Conservation (phyloP, 2,797 vertebrate species). For the Epinephelus coioides region DNA sequence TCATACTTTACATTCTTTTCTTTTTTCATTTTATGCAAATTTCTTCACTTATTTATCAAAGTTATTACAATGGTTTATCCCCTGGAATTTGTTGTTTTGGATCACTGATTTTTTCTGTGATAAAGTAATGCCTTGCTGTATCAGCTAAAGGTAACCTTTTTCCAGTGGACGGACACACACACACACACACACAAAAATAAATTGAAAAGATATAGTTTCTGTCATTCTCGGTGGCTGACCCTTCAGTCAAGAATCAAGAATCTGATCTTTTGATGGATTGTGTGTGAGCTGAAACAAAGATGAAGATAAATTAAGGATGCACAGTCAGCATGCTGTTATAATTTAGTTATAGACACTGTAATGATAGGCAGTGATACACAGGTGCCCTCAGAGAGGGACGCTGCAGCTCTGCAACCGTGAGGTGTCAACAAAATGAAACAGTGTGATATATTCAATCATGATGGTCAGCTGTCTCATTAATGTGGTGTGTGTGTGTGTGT, state of each 20-base stretch:
- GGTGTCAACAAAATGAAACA: constrained; percentile 19
- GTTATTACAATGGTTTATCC: neutral
- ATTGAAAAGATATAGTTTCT: neutral
- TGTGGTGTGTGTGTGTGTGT: neutral
- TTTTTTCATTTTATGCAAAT: neutral
- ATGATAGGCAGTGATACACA: constrained; percentile 1
- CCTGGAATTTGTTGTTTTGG: neutral
- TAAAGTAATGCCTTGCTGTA: neutral
- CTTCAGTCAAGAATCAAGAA: neutral
- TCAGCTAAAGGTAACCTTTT: neutral
- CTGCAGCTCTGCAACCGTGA: neutral
- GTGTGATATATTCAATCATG: constrained; percentile 1
- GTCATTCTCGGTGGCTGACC: neutral
- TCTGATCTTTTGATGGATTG: neutral
- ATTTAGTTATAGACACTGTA: constrained; percentile 24
- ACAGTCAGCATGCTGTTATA: neutral
- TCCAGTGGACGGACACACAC: neutral
- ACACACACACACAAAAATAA: neutral
- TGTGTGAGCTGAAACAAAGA: neutral
- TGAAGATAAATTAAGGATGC: neutral
- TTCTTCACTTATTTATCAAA: neutral
- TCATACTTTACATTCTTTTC: neutral
- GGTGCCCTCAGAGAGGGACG: neutral
- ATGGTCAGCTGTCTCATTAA: constrained; percentile 8
- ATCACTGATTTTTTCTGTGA: neutral